phyloP scores from a whole-genome alignment of 2,888 invertebrate genomes.

The Dasysyrphus albostriatus region DNA sequence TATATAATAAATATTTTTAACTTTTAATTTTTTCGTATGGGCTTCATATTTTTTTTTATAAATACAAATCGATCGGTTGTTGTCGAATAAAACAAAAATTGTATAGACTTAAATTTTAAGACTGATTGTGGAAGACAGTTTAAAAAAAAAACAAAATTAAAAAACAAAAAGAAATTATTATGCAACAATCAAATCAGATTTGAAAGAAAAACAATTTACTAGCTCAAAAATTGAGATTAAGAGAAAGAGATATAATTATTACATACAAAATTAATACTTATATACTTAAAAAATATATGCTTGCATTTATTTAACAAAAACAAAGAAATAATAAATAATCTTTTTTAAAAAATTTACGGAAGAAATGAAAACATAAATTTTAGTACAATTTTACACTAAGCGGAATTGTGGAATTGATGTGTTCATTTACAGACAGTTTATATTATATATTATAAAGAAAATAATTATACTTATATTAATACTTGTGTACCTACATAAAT shows the following conservation, averaged over 20 bases:
- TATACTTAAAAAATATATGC: conserved; percentile 1
- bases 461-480: conserved; percentile 38
- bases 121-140: conserved; percentile 75
- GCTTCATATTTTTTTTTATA: conserved; percentile 39
- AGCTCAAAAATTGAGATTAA: conserved; percentile 73
- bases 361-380: conserved; percentile 45
- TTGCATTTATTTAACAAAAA: conserved; percentile 23
- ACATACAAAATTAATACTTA: background rate
- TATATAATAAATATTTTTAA: conserved; percentile 22
- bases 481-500: conserved; percentile 48
- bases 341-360: conserved; percentile 25
- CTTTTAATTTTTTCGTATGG: conserved; percentile 33
- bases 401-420: conserved; percentile 72
- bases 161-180: conserved; percentile 26
- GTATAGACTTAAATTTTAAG: conserved; percentile 69
- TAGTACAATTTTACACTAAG: conserved; percentile 70
- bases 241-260: conserved; percentile 45
- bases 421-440: conserved; percentile 71
- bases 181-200: conserved; percentile 73
- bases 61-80: conserved; percentile 70
- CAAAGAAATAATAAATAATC: background rate
- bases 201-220: conserved; percentile 65
- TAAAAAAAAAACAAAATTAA: conserved; percentile 45
- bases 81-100: conserved; percentile 68
- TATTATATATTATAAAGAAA: conserved; percentile 3